Base-by-base conservation (phyloP, 2,113 vertebrate species). In the Vulpes ferrilata region DNA sequence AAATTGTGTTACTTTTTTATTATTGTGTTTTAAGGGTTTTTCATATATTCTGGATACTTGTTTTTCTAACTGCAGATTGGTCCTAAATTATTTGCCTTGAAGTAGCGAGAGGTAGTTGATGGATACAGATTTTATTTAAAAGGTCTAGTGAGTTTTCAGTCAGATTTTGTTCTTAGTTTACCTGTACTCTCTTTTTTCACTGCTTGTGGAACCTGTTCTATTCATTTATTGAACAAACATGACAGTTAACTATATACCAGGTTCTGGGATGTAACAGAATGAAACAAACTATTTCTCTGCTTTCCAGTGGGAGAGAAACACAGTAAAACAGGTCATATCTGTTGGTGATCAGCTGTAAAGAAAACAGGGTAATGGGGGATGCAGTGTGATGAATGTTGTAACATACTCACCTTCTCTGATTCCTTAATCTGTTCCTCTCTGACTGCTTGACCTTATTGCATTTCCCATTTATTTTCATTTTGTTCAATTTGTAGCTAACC, bases 171-270 rank as follows among this genome's bases (percentile, higher is more conserved):
- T 35, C 27, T 87, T 96, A 60, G 60, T 92, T 92, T 91, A 92
- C 48, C 12, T 92, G 80, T 60, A 88, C 3, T 62, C 59, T 55
- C 32, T 93, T 94, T 23, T 95, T 84, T 35, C 25, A 92, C 13
- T 25, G 83, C 32, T 80, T 80, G 35, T 91, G 65, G 59, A 88
- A 80, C 64, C 32, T 90, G 5, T 2, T 94, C 78, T 89, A 78
- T 94, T 92, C 43, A 88, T 95, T 93, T 32, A 88, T 43, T 98
- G 87, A 96, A 81, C 30, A 78, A 78, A 85, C 74, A n/a, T 19
- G 51, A 84, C 30, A 57, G 43, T 16, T 89, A n/a, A 43, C 57
- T 78, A 0, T 86, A 48, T 82, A 22, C 20, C 13, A 89, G 51
- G 13, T 74, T 94, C 92, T 82, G 59, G 73, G 22, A n/a, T 92